These are phyloP conservation scores for Spongilla lacustris DNA, from an alignment of 37 sponge, comb jelly and placozoan genomes.

Conservation along the genomic window DNA sequence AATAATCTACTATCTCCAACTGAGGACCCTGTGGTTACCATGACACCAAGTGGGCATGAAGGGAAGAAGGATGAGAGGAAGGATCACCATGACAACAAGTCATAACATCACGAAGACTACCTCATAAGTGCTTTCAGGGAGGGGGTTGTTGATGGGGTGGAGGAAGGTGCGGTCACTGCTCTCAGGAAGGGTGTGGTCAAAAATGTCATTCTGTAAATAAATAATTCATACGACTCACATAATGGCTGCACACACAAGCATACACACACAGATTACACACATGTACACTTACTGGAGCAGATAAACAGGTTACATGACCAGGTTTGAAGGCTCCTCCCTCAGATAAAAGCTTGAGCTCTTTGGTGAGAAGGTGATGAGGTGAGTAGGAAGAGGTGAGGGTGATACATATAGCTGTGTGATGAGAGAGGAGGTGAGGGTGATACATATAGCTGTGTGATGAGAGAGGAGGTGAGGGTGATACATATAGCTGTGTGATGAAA, in stretches of 20 bases:
- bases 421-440: too few species aligned
- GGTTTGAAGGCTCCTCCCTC: neutral
- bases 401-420: neutral
- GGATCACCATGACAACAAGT: neutral
- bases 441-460: too few species aligned
- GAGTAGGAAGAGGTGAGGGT: neutral
- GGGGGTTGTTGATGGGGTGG: too few species aligned
- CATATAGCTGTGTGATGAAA: too few species aligned
- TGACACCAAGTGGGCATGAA: neutral
- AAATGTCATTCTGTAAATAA: neutral
- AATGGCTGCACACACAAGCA: neutral
- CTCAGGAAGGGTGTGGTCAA: neutral
- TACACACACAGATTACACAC: neutral
- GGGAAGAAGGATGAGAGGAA: neutral
- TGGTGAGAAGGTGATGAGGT: neutral
- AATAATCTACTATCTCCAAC: neutral
- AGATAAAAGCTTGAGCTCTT: neutral
- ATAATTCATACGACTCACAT: neutral
- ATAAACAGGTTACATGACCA: neutral
- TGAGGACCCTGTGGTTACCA: neutral
- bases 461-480: too few species aligned
- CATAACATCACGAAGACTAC: neutral
- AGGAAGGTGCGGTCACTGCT: too few species aligned
- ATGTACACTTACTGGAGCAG: neutral
- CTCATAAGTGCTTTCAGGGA: too few species aligned